Base-by-base conservation (phyloP, 2,888 invertebrate species). In the Rhogogaster chlorosoma region DNA sequence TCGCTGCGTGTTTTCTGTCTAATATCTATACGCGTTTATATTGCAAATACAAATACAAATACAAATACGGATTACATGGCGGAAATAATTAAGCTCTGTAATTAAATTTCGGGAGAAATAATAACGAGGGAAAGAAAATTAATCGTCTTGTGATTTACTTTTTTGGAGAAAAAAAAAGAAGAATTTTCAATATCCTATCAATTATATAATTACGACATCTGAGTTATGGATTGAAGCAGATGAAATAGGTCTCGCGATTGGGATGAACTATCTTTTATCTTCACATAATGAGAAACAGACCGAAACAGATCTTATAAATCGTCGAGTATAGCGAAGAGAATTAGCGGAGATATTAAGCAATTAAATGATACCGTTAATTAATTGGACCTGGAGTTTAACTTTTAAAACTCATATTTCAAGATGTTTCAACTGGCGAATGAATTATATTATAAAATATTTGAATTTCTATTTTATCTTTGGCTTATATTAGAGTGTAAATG, bases 301-400 rank as follows among this genome's bases (percentile, higher is more conserved):
- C n/a, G n/a, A n/a, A n/a, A n/a, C n/a, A n/a, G 67, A 26, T 18
- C 18, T n/a, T 29, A 36, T n/a, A 70, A 32, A 15, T 29, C 26
- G 83, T 61, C 22, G 18, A 64, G 22, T 0, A n/a, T n/a, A 7
- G 53, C 83, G 12, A n/a, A 36, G 67, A 36, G 49, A 73, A 42
- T 15, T 15, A 42, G 61, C 7, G 36, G 53, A 18, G 84, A 61
- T 22, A 32, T 67, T 67, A 67, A 83, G 85, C 61, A 83, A 85
- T 85, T 85, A 70, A 67, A 57, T 57, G 85, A 61, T 83, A 32
- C 36, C 70, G 53, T 57, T 80, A 22, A 80, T 80, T 80, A 80
- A 80, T 61, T 15, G 61, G 38, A 80, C 57, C 61, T 22, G n/a
- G 15, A 57, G 15, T n/a, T 61, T 0, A 29, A 77, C 12, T 29